Evolutionary conservation across 2,888 invertebrate genomes (phyloP).

Genomic region (Calameuta pallipes): DNA sequence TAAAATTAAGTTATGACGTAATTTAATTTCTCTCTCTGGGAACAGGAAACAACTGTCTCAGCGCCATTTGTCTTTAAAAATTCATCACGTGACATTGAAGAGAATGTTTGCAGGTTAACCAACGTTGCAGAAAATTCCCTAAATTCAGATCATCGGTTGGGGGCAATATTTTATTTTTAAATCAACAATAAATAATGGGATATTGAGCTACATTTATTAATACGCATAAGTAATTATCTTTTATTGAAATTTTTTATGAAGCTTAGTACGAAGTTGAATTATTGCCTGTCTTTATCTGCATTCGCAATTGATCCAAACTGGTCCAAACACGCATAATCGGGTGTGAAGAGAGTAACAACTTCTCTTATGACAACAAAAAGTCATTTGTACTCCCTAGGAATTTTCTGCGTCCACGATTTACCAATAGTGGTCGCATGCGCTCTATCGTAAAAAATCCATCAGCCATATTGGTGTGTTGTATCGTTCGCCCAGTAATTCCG

Average conservation of each 20-base stretch:
- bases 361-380: background rate
- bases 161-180: background rate
- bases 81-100: conserved; percentile 19
- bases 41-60: conserved; percentile 16
- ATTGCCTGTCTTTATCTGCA: background rate
- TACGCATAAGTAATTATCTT: background rate
- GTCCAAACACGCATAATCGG: background rate
- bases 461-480: conserved; percentile 68
- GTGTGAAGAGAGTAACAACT: background rate
- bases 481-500: conserved; percentile 65
- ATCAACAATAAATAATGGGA: background rate
- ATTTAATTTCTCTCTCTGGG: background rate
- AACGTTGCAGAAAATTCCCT: background rate
- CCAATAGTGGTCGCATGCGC: conserved; percentile 49
- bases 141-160: background rate
- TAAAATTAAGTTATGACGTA: conserved; percentile 1
- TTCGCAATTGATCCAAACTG: background rate
- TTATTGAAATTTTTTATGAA: background rate
- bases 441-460: conserved; percentile 59
- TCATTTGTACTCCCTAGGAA: conserved; percentile 32
- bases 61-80: conserved; percentile 14
- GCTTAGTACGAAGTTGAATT: background rate
- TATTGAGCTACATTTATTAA: background rate
- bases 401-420: conserved; percentile 32
- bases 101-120: background rate